phyloP scores from a whole-genome alignment of 2,888 invertebrate genomes.

The Sceliomorpha sp. region DNA sequence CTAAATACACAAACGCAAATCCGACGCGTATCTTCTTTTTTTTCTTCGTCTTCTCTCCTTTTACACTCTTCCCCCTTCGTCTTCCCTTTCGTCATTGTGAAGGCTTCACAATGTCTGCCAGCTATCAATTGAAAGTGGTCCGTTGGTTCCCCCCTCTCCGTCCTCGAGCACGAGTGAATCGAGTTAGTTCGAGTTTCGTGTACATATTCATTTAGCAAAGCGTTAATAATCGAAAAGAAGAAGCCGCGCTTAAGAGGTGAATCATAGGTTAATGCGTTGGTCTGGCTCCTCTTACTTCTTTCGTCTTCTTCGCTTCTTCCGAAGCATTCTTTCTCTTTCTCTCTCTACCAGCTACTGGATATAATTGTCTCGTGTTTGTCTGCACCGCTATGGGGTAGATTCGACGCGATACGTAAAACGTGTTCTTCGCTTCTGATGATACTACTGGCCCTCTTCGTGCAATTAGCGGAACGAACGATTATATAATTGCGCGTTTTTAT shows the following conservation, averaged over 20 bases:
- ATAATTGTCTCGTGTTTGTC: conserved; percentile 58
- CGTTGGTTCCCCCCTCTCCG: conserved; percentile 26
- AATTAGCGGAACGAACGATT: conserved; percentile 66
- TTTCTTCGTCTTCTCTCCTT: too few species aligned
- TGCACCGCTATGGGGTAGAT: conserved; percentile 69
- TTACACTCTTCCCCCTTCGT: conserved; percentile 2
- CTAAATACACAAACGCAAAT: too few species aligned
- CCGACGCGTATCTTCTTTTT: too few species aligned
- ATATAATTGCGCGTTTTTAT: conserved; percentile 61
- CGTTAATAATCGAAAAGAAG: conserved; percentile 67
- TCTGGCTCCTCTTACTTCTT: conserved; percentile 36
- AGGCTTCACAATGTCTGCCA: conserved; percentile 26
- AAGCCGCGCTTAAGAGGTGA: conserved; percentile 73
- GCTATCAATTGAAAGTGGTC: conserved; percentile 40
- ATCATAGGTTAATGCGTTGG: conserved; percentile 72
- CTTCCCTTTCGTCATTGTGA: conserved; percentile 25
- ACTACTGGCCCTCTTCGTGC: conserved; percentile 42
- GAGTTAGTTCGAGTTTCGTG: conserved; percentile 76
- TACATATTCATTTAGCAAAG: conserved; percentile 75
- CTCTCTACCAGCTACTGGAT: conserved; percentile 36
- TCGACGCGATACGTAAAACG: conserved; percentile 63
- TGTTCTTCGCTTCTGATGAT: too few species aligned
- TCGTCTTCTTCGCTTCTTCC: too few species aligned
- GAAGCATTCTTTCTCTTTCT: too few species aligned
- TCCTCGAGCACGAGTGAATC: conserved; percentile 66